phyloP scores from a whole-genome alignment of 37 sponge, comb jelly and placozoan genomes.

The Diacarnus erythraeanus region DNA sequence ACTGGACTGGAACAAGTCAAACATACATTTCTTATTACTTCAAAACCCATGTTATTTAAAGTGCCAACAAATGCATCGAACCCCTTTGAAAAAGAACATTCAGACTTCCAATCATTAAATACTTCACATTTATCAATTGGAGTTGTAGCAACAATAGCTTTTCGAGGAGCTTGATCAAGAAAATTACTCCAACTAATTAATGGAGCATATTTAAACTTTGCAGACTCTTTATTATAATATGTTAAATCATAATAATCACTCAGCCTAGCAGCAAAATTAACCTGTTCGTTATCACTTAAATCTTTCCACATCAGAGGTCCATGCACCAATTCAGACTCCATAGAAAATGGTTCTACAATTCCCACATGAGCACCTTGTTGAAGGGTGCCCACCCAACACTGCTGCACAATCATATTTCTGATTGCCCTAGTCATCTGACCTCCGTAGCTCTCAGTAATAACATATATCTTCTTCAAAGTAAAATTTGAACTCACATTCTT shows the following conservation, averaged over 20 bases:
- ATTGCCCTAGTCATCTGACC: constrained; percentile 39
- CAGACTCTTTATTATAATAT: constrained; percentile 17
- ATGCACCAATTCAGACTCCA: constrained; percentile 17
- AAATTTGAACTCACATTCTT: too few relatives aligned
- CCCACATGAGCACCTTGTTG: neutral
- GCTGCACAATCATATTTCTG: constrained; percentile 33
- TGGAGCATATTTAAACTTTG: neutral
- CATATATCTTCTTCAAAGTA: neutral
- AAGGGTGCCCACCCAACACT: constrained; percentile 28
- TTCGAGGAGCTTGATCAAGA: constrained; percentile 12
- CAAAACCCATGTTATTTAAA: neutral
- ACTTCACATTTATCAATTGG: neutral
- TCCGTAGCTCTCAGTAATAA: constrained; percentile 21
- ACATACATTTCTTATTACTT: neutral
- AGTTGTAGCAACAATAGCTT: neutral
- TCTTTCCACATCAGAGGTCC: constrained; percentile 10
- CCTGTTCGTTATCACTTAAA: neutral
- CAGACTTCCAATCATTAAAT: neutral
- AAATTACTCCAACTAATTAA: constrained; percentile 23
- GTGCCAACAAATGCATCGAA: neutral
- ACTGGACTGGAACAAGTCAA: neutral
- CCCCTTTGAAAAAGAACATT: neutral
- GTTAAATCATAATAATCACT: constrained; percentile 38
- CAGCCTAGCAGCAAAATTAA: constrained; percentile 9
- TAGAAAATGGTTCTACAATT: constrained; percentile 32